Percentiles rank a stretch among this genome's conserved stretches.
Evolutionary conservation across 2,888 invertebrate species (phyloP).

Genomic region (Epinotia demarniana): DNA sequence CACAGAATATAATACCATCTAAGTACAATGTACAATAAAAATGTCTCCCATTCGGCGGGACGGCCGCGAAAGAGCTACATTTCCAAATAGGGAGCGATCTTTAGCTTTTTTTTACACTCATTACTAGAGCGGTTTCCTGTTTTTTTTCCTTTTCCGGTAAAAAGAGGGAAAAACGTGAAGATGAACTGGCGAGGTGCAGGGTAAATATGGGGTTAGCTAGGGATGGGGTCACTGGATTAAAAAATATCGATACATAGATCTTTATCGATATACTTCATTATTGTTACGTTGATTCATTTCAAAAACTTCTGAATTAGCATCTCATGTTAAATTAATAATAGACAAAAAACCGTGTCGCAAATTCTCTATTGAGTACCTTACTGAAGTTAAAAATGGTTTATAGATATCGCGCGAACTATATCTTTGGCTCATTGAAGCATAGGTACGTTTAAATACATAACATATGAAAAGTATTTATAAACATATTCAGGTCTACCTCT

Average conservation of each 20-base stretch:
- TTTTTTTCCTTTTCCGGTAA: constrained; percentile 81
- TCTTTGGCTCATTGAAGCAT: background rate
- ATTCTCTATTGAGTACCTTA: too few species aligned
- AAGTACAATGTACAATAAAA: constrained; percentile 37
- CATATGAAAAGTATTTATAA: too few species aligned
- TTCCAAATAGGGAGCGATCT: constrained; percentile 65
- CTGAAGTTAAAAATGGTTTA: background rate
- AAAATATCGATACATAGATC: constrained; percentile 14
- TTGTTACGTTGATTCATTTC: background rate
- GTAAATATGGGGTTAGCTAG: constrained; percentile 79
- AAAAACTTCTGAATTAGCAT: background rate
- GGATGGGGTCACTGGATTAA: constrained; percentile 50
- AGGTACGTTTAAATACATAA: too few species aligned
- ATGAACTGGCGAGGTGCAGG: constrained; percentile 83
- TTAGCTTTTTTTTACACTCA: constrained; percentile 78
- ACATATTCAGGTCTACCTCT: too few species aligned
- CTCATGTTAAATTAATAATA: background rate
- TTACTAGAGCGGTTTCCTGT: constrained; percentile 80
- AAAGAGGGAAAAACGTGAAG: constrained; percentile 81
- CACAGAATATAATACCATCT: constrained; percentile 23
- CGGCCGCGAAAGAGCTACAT: constrained; percentile 59
- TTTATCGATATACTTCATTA: background rate
- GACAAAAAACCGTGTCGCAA: background rate
- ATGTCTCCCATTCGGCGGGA: constrained; percentile 52
- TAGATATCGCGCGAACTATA: background rate